Evolutionary conservation across 2,888 invertebrate species (phyloP).

Genomic region (Eutolmus rufibarbis): DNA sequence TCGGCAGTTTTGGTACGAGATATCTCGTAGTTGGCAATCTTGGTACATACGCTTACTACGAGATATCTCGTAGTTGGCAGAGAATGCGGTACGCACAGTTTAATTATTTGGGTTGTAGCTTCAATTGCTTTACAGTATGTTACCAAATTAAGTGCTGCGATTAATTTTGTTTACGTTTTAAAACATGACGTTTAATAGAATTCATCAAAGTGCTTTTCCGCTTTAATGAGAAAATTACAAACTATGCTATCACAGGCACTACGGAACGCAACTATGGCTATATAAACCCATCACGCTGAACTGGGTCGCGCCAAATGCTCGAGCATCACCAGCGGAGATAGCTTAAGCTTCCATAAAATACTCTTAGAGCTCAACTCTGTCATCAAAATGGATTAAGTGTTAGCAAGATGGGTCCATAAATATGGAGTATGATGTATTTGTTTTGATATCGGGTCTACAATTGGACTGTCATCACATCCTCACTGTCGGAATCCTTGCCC

Average conservation of each 20-base stretch:
- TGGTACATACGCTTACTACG: too few relatives aligned
- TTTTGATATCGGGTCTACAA: constrained; percentile 12
- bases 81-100: too few relatives aligned
- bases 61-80: too few relatives aligned
- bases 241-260: neutral
- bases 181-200: neutral
- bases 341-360: neutral
- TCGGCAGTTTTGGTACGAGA: too few relatives aligned
- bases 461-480: neutral
- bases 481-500: neutral
- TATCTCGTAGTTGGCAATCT: too few relatives aligned
- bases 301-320: neutral
- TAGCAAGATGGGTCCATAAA: neutral
- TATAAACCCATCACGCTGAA: neutral
- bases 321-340: neutral
- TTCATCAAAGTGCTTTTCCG: neutral
- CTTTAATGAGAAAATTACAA: neutral
- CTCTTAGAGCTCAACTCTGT: neutral
- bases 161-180: neutral
- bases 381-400: constrained; percentile 10
- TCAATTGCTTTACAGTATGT: too few relatives aligned
- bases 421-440: constrained; percentile 30
- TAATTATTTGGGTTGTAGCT: too few relatives aligned
- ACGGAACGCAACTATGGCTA: neutral
- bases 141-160: too few relatives aligned